phyloP scores from a whole-genome alignment of 1,140 invertebrate genomes.

The Bilobella aurantiaca region DNA sequence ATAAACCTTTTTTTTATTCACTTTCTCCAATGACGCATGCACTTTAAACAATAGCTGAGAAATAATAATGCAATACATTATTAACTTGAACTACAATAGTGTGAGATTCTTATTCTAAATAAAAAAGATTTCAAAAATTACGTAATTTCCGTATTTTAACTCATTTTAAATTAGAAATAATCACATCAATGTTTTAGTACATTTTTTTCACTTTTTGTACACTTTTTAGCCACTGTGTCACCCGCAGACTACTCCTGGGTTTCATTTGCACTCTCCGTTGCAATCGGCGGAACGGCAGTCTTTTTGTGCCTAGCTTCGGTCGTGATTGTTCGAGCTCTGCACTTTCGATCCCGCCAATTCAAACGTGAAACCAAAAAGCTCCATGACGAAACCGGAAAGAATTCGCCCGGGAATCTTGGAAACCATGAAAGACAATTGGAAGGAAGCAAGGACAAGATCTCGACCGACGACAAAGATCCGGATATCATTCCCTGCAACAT shows the following conservation, averaged over 20 bases:
- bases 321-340: constrained; percentile 26
- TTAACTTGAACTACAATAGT: too few species aligned
- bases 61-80: too few species aligned
- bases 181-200: too few species aligned
- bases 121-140: too few species aligned
- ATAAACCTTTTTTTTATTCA: too few species aligned
- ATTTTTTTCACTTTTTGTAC: neutral
- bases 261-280: constrained; percentile 34
- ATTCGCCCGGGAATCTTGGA: constrained; percentile 20
- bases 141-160: too few species aligned
- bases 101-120: too few species aligned
- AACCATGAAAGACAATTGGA: constrained; percentile 26
- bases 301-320: constrained; percentile 32
- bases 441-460: constrained; percentile 22
- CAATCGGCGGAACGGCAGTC: constrained; percentile 32
- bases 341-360: constrained; percentile 25
- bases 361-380: constrained; percentile 33
- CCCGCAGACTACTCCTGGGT: constrained; percentile 32
- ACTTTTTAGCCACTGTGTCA: constrained; percentile 26
- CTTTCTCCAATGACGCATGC: too few species aligned
- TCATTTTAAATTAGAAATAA: too few species aligned
- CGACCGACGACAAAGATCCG: constrained; percentile 33
- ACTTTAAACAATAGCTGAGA: too few species aligned
- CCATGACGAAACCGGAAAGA: constrained; percentile 27
- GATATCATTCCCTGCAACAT: constrained; percentile 34